Conservation (phyloP, 2,888 invertebrate species). For the Cremastobaeus sp. region DNA sequence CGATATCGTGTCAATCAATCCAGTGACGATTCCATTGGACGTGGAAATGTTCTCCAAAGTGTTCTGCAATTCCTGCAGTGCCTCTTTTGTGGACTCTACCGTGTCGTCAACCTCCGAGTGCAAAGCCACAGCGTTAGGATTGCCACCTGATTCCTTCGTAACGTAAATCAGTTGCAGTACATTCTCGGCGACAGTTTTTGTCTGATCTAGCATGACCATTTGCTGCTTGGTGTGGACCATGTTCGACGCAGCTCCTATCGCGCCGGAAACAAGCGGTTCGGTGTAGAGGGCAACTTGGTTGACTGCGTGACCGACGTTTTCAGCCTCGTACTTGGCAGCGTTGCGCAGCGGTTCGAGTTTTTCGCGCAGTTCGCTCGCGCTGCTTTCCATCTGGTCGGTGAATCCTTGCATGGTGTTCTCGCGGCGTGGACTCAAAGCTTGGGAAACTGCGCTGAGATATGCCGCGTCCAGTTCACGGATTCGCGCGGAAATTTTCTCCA, state of each 20-base stretch:
- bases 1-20: constrained; percentile 93
- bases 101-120: constrained; percentile 92
- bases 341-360: constrained; percentile 90
- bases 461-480: constrained; percentile 92
- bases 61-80: constrained; percentile 88
- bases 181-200: constrained; percentile 97
- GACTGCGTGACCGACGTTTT: constrained; percentile 94
- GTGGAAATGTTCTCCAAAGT: constrained; percentile 90
- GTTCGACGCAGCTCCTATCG: constrained; percentile 93
- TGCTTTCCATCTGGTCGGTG: constrained; percentile 88
- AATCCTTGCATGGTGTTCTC: constrained; percentile 87
- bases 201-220: constrained; percentile 91
- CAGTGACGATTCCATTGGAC: constrained; percentile 92
- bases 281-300: constrained; percentile 88
- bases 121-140: constrained; percentile 90
- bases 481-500: constrained; percentile 86
- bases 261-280: constrained; percentile 90
- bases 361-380: constrained; percentile 89
- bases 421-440: constrained; percentile 84
- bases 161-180: constrained; percentile 90
- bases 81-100: constrained; percentile 86
- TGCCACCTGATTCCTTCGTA: constrained; percentile 94
- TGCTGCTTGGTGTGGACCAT: constrained; percentile 93
- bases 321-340: constrained; percentile 94
- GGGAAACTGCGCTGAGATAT: constrained; percentile 91